Evolutionary conservation across 1,140 invertebrate genomes (phyloP).

Genomic region (Macrosteles quadrilineatus): DNA sequence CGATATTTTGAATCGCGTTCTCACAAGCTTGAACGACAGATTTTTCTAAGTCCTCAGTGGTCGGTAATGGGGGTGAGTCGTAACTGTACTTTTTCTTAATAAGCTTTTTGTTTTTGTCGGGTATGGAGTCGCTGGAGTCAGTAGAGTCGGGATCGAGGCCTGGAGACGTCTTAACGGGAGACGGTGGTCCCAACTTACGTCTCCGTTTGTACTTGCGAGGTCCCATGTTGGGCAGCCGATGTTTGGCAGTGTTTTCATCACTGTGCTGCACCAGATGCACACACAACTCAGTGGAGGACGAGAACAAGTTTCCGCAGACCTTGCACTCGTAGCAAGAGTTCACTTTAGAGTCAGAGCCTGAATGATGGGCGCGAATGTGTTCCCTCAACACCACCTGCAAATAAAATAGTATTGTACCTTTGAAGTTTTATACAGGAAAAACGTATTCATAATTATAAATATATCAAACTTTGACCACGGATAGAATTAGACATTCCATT

Average conservation of each 20-base stretch:
- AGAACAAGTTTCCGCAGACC: constrained; percentile 68
- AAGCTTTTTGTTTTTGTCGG: constrained; percentile 48
- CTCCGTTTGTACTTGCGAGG: constrained; percentile 78
- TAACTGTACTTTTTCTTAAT: constrained; percentile 41
- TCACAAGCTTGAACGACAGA: constrained; percentile 56
- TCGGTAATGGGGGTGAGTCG: constrained; percentile 21
- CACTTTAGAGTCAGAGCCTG: constrained; percentile 67
- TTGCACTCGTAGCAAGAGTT: constrained; percentile 65
- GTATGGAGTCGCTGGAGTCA: constrained; percentile 46
- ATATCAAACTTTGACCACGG: not conserved
- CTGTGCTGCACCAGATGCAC: constrained; percentile 72
- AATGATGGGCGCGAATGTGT: constrained; percentile 80
- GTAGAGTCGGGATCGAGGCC: constrained; percentile 41
- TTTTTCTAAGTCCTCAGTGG: constrained; percentile 34
- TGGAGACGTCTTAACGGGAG: constrained; percentile 40
- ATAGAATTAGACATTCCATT: not conserved
- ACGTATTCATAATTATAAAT: constrained; percentile 23
- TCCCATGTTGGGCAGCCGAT: constrained; percentile 66
- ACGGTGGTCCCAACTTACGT: constrained; percentile 68
- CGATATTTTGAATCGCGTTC: constrained; percentile 57
- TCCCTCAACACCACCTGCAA: constrained; percentile 71
- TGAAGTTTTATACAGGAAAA: constrained; percentile 23
- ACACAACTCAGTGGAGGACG: constrained; percentile 70
- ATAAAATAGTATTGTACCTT: no score
- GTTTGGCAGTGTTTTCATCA: constrained; percentile 77